These are phyloP conservation scores for Metopia argyrocephala DNA, from an alignment of 2,888 invertebrate genomes.

Conservation along the genomic window DNA sequence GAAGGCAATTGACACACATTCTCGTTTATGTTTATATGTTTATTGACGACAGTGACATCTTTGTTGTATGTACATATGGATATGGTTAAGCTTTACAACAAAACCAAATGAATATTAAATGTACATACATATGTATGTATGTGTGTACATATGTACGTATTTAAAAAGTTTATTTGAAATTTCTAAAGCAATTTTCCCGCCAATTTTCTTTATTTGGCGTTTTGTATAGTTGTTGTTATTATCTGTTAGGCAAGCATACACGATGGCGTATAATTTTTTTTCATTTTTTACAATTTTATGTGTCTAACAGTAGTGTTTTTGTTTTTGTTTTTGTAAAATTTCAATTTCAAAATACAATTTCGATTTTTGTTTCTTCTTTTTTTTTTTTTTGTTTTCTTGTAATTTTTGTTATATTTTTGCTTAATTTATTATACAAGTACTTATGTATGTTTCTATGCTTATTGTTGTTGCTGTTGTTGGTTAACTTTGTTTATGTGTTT, in stretches of 20 bases:
- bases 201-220: conserved; percentile 26
- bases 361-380: neutral
- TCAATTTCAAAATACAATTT: neutral
- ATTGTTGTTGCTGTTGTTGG: neutral
- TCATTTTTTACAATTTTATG: neutral
- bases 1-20: conserved; percentile 57
- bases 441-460: neutral
- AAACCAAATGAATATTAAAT: neutral
- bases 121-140: neutral
- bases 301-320: neutral
- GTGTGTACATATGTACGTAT: neutral
- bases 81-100: no score
- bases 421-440: no score
- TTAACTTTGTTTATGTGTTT: conserved; percentile 7
- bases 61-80: neutral
- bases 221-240: neutral
- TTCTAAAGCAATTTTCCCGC: conserved; percentile 39
- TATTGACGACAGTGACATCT: neutral
- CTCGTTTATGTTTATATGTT: neutral
- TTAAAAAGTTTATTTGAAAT: neutral
- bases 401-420: neutral
- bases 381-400: neutral
- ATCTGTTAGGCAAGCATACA: neutral
- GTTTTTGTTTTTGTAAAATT: neutral
- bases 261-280: neutral